Evolutionary conservation across 2,113 vertebrate genomes (phyloP), one percentile per base, ranked within the genome.

Genomic region (Pygoscelis adeliae): DNA sequence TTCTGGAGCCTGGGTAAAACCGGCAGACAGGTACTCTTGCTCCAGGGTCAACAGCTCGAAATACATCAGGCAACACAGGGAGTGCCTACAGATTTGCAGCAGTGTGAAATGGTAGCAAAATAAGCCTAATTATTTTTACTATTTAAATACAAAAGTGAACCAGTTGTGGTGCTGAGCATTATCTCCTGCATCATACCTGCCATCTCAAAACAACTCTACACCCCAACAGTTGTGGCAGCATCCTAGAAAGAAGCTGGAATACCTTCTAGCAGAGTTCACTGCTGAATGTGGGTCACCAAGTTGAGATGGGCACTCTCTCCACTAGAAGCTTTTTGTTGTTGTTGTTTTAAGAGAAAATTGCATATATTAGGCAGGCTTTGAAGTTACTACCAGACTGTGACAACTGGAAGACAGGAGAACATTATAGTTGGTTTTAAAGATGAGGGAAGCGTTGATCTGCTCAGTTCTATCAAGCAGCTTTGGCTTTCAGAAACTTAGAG

Each of bases 301-400:
- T 84, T 6, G 7, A 71, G 38, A 18, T 3, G 1, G 78, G 7
- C 69, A 40, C 52, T 83, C 53, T 80, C 67, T 83, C 49, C 63
- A 32, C 80, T 42, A 77, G 79, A 66, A 81, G 91, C 59, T 83
- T 93, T 42, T 65, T 83, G 79, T 67, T 63, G 81, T 5, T 70
- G 62, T 76, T 90, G 63, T 70, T 93, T 70, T 80, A 90, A 66
- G 80, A 94, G 86, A 96, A 96, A 95, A 94, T 93, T 81, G 83
- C 86, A 92, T 96, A 96, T 81, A 92, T 96, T 94, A 90, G 86
- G 55, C 70, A 55, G 40, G 85, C 78, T 95, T 97, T 97, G 95
- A 95, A 96, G 94, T 92, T 71, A 55, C 53, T 40, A 44, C 23
- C 40, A 65, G 72, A 15, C 20, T 67, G 59, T 32, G 26, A 72